Percentiles rank a stretch among this genome's conserved stretches.
Conservation (phyloP, 2,888 invertebrate genomes). For the Brachylomia viminalis region DNA sequence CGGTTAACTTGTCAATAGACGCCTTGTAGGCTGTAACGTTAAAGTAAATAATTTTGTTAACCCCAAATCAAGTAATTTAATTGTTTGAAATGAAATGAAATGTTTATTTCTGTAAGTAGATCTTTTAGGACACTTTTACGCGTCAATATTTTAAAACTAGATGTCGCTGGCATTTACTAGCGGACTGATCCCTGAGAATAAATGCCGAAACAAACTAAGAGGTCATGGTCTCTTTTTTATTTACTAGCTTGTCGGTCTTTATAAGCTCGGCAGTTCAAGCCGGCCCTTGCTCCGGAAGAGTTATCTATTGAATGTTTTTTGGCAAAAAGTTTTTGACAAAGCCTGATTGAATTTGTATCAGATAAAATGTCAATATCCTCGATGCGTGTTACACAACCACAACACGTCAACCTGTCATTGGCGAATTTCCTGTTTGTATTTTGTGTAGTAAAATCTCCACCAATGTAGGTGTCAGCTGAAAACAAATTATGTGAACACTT, state of each 20-base stretch:
- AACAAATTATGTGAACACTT: constrained; percentile 23
- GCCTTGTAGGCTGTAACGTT: neutral
- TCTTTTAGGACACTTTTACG: too few species aligned
- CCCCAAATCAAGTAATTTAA: neutral
- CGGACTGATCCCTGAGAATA: too few species aligned
- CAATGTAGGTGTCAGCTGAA: neutral
- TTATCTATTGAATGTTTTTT: constrained; percentile 20
- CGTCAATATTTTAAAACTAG: too few species aligned
- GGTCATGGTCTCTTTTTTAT: too few species aligned
- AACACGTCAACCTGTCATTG: constrained; percentile 19
- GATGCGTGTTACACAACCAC: constrained; percentile 9
- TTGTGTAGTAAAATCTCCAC: neutral
- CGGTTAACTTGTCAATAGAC: neutral
- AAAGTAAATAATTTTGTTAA: neutral
- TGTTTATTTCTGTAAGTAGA: too few species aligned
- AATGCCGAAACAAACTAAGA: too few species aligned
- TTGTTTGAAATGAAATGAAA: too few species aligned
- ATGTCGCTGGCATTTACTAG: too few species aligned
- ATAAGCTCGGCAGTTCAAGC: neutral
- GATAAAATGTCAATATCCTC: constrained; percentile 48
- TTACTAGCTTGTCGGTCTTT: constrained; percentile 7
- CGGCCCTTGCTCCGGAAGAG: constrained; percentile 6
- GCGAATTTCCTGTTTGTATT: constrained; percentile 26
- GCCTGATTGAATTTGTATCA: constrained; percentile 53
- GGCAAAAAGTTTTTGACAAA: constrained; percentile 10